A percentile compares a stretch with the other conserved stretches of the same genome.
Conservation (phyloP, 2,888 invertebrate genomes). For the Gasteruption jaculator region DNA sequence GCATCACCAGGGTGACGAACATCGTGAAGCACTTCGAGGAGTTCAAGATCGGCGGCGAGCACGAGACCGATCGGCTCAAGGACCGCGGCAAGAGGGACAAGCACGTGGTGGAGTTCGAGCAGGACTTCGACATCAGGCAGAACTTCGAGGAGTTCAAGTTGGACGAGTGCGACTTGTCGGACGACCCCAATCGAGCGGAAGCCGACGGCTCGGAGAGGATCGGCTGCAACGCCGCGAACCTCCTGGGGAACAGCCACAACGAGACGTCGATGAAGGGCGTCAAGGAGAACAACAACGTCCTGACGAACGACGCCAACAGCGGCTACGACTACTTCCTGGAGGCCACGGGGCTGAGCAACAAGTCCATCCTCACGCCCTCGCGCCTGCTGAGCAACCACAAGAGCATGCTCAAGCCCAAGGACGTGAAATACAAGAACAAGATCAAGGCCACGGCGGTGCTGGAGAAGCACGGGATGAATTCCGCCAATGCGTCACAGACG, state of each 20-base stretch:
- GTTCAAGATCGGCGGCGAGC: conserved; percentile 44
- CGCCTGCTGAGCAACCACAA: conserved; percentile 71
- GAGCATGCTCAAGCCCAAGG: conserved; percentile 72
- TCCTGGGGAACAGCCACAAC: conserved; percentile 49
- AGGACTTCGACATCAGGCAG: conserved; percentile 66
- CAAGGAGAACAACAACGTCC: conserved; percentile 44
- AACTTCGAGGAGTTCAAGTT: conserved; percentile 78
- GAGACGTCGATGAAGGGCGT: conserved; percentile 43
- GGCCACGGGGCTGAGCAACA: conserved; percentile 74
- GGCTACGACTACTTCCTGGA: conserved; percentile 73
- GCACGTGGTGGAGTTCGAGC: conserved; percentile 29
- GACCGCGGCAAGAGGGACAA: conserved; percentile 32
- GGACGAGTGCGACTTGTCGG: conserved; percentile 65
- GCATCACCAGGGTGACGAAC: conserved; percentile 38
- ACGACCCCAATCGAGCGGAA: conserved; percentile 43
- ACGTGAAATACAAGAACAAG: conserved; percentile 70
- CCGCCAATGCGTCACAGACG: conserved; percentile 35
- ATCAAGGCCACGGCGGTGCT: conserved; percentile 58
- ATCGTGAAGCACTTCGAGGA: conserved; percentile 49
- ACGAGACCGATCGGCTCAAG: conserved; percentile 22
- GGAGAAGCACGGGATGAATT: conserved; percentile 52
- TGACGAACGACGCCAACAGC: conserved; percentile 48
- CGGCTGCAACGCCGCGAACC: conserved; percentile 25
- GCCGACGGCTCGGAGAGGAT: conserved; percentile 46
- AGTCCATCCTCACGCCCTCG: conserved; percentile 65